Base-by-base conservation (phyloP, 1,140 invertebrate genomes). In the Heterodera schachtii region DNA sequence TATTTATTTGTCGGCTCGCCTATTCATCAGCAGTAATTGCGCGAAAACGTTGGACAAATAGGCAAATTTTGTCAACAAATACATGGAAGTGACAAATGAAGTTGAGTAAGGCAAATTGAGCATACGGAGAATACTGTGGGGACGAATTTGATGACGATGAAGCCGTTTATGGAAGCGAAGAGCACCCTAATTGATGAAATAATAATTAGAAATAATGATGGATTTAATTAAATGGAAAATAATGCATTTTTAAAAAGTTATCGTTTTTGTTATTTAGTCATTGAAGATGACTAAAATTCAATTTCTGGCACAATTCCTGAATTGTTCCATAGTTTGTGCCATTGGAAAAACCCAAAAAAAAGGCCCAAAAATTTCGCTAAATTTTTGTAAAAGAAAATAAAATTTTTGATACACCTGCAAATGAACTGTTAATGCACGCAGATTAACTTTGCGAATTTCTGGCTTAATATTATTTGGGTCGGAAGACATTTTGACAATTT, bases 381-480 rank as follows among this genome's bases (percentile, higher is more conserved):
- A 52, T n/a, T 46, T 73, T 73, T 19, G 4, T 16, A 31, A 73
- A 73, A 47, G 4, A 49, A n/a, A n/a, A n/a, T n/a, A 4, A 4
- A 4, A 47, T 19, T 71, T 41, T 46, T 46, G 9, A 4, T 49
- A 49, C 11, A 85, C 79, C 47, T 83, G 79, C 13, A 87, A 70
- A 81, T 87, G 87, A 43, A 80, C 71, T 43, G 84, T 85, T 21
- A 86, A 64, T 3, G 86, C 76, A 31, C 66, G 47, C 11, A 86
- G 87, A 74, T 86, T 86, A 5, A 77, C 78, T 67, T 71, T 66
- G 57, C 85, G 83, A 57, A 86, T 87, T 9, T 86, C 86, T 4
- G 85, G 85, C 66, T 86, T 88, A 16, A 86, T 86, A 82, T 86
- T 86, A 47, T 88, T 87, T 0, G 84, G 86, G 70, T 86, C 86